Base-by-base conservation (phyloP, 2,888 invertebrate genomes). In the Pterobdella sp. region DNA sequence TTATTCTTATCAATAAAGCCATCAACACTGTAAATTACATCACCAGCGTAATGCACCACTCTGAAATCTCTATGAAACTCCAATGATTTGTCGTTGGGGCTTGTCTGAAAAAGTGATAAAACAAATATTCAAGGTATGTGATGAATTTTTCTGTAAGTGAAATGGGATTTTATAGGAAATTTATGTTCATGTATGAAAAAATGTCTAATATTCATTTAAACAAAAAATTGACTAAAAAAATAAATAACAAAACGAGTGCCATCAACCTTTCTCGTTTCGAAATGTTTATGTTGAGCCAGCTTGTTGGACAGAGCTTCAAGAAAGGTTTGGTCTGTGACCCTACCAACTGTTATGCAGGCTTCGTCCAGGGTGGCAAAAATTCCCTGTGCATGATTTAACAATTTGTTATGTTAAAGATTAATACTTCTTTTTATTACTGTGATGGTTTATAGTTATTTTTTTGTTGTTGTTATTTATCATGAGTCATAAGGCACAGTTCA, bases 1-100 rank as follows among this genome's bases (percentile, higher is more conserved):
- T 91, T 93, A 86, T 97, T 97, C 86, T 97, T 97, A 84, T 97
- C 96, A 84, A 97, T 88, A 86, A 97, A 97, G 0, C 94, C 94
- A 22, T 87, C 87, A n/a, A 94, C 88, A 72, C 88, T 89, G 86
- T 97, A 97, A 22, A 91, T 91, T 32, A 97, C 97, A 81, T 95
- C 93, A 2, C 97, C 97, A 0, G 97, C 97, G 83, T 97, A 97
- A 84, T 97, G 97, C 22, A 90, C 91, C 81, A 80, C 85, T 80
- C 84, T 81, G 79, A 84, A 84, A 75, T 84, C 84, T 37, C 81
- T 79, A 60, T 82, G 81, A 75, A 85, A 85, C 67, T 84, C 84
- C 73, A 87, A 78, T 1, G 82, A 80, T 79, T 86, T 87, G 78
- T 86, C 86, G 26, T 82, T 79, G 32, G 84, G 82, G 56, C 79